Base-by-base conservation (phyloP, 2,888 invertebrate species). In the Thereva nobilitata region DNA sequence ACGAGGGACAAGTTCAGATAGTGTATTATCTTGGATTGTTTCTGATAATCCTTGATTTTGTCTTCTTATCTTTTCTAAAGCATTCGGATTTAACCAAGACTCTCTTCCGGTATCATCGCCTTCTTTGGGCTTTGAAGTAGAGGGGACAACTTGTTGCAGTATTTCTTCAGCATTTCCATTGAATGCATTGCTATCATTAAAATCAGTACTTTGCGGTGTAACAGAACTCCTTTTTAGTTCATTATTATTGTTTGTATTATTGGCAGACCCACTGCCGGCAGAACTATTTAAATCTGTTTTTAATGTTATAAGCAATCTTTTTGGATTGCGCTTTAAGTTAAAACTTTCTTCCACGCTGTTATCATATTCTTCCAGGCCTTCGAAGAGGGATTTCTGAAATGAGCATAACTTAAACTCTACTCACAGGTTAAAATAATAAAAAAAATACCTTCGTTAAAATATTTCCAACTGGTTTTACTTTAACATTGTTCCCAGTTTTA, bases 321-420 rank as follows among this genome's bases (percentile, higher is more conserved):
- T 93, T 1, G 91, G 84, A 73, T 86, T 88, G 7, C 86, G 87
- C 74, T 83, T 88, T 70, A 83, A 77, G 69, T 79, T 85, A 71
- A 84, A 82, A 73, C 83, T 84, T 72, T 85, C 85, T 67, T 87
- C 85, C 0, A 89, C 75, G 54, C 84, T 85, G 5, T 86, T 84
- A 75, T 92, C 91, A 7, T 89, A 89, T 73, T 94, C 93, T 72
- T 92, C 92, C 1, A 94, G 80, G 0, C 94, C 95, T 75, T 94
- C 95, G 79, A 96, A 96, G 0, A 96, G 79, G 0, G 89, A 88
- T 78, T 90, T 90, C 85, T 89, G 76, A 6, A 72, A 73, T n/a
- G 49, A 57, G 44, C 12, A 38, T 45, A 5, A 6, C 34, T n/a
- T 57, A 9, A 44, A 7, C 47, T 10, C 5, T 10, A n/a, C 3